These are phyloP conservation scores for Callinectes sapidus DNA, from an alignment of 2,888 invertebrate species.

Conservation along the genomic window DNA sequence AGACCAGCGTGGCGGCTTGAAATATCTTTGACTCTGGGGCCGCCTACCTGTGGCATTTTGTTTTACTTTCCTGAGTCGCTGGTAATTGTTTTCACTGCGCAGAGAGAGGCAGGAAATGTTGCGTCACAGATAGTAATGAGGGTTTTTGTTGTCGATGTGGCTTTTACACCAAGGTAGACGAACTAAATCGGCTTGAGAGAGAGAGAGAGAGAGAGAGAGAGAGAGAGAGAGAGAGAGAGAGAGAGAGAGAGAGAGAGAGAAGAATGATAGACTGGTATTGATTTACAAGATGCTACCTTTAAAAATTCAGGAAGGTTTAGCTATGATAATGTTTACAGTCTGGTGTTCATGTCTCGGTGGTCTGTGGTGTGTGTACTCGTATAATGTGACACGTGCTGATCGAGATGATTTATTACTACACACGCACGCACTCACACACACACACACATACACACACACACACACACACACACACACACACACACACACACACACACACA, in stretches of 20 bases:
- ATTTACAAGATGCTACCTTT: background rate
- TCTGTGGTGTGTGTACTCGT: background rate
- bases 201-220: too few relatives aligned
- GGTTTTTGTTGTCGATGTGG: too few relatives aligned
- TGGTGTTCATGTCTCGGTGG: background rate
- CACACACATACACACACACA: background rate
- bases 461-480: too few relatives aligned
- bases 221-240: conserved; percentile 25
- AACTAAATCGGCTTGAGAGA: too few relatives aligned
- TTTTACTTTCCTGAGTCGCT: background rate
- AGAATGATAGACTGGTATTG: background rate
- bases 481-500: too few relatives aligned
- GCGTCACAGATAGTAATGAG: background rate
- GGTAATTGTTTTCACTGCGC: background rate
- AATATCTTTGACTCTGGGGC: background rate
- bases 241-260: background rate
- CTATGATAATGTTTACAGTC: background rate
- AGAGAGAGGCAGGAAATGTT: background rate
- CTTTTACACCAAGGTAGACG: too few relatives aligned
- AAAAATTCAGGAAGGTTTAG: background rate
- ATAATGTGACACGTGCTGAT: background rate
- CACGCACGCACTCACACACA: background rate
- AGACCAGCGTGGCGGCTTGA: background rate
- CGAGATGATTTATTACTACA: background rate
- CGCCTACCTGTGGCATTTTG: background rate